These are phyloP conservation scores for Manacus vitellinus DNA, from an alignment of 2,113 vertebrate species.

Conservation along the genomic window DNA sequence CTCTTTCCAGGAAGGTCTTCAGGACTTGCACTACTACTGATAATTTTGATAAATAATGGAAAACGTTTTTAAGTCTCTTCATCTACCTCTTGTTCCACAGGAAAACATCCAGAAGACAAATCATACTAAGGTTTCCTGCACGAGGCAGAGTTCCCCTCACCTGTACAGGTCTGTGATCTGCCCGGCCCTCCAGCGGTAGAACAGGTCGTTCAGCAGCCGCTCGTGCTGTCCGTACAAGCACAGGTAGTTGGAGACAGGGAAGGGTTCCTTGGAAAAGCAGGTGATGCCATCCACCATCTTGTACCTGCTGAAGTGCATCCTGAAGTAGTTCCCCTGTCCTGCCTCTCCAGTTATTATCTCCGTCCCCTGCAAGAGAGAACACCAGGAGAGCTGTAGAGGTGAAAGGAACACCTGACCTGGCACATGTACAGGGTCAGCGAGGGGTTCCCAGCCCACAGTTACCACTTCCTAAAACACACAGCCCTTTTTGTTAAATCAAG, in stretches of 20 bases:
- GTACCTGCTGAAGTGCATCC: conserved; percentile 77
- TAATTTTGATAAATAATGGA: not conserved
- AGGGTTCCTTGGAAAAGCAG: conserved; percentile 82
- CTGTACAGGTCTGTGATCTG: conserved; percentile 88
- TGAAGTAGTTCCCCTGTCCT: conserved; percentile 85
- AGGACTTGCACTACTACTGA: not conserved
- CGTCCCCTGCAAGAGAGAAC: conserved; percentile 72
- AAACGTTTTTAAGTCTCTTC: not conserved
- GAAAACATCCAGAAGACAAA: not conserved
- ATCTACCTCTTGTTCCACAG: not conserved
- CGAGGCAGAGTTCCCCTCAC: conserved; percentile 45
- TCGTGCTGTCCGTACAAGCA: conserved; percentile 88
- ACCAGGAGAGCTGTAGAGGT: not conserved
- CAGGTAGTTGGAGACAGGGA: conserved; percentile 86
- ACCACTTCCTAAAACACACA: not conserved
- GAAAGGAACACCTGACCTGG: not conserved
- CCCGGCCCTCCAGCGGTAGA: conserved; percentile 68
- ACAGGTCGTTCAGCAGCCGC: conserved; percentile 86
- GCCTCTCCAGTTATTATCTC: conserved; percentile 80
- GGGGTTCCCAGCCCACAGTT: accelerated
- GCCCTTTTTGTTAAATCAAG: no score
- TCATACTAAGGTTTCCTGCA: not conserved
- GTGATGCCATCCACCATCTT: conserved; percentile 84
- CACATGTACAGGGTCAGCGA: not conserved
- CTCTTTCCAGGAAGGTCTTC: not conserved